These are phyloP conservation scores for Acarapis woodi DNA, from an alignment of 1,140 invertebrate species.

Conservation along the genomic window DNA sequence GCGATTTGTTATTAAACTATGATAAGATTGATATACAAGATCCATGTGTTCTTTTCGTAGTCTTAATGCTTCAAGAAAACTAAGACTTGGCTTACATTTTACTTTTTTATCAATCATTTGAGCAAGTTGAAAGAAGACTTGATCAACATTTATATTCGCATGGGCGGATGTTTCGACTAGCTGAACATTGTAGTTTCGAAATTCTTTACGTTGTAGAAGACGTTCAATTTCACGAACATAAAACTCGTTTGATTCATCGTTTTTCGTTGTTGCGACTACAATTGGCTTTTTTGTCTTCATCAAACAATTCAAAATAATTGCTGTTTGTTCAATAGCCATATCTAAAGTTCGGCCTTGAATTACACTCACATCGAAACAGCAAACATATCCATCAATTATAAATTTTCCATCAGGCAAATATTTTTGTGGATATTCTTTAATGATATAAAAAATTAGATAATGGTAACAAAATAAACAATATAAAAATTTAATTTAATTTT, in stretches of 20 bases:
- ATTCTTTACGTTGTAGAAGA: constrained; percentile 62
- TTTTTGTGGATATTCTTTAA: constrained; percentile 78
- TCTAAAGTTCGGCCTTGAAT: constrained; percentile 52
- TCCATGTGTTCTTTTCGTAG: constrained; percentile 61
- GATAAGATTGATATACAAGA: constrained; percentile 54
- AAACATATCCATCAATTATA: constrained; percentile 78
- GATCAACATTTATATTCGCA: constrained; percentile 84
- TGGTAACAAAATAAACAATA: constrained; percentile 18
- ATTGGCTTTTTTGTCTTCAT: constrained; percentile 80
- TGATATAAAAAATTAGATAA: no score
- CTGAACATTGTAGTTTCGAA: constrained; percentile 51
- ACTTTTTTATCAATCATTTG: constrained; percentile 52
- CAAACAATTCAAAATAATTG: constrained; percentile 43
- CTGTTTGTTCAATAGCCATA: constrained; percentile 43
- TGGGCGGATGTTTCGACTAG: constrained; percentile 82
- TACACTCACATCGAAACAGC: constrained; percentile 78
- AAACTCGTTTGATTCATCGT: constrained; percentile 62
- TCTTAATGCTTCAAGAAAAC: constrained; percentile 57
- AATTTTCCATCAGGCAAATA: constrained; percentile 73
- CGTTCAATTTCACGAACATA: constrained; percentile 66
- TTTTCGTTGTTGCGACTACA: constrained; percentile 80
- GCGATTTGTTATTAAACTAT: constrained; percentile 46
- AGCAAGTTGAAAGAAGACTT: constrained; percentile 65
- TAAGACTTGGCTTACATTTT: constrained; percentile 30
- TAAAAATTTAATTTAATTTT: no score